Conservation (phyloP, 2,797 vertebrate genomes). For the Oreochromis mossambicus region DNA sequence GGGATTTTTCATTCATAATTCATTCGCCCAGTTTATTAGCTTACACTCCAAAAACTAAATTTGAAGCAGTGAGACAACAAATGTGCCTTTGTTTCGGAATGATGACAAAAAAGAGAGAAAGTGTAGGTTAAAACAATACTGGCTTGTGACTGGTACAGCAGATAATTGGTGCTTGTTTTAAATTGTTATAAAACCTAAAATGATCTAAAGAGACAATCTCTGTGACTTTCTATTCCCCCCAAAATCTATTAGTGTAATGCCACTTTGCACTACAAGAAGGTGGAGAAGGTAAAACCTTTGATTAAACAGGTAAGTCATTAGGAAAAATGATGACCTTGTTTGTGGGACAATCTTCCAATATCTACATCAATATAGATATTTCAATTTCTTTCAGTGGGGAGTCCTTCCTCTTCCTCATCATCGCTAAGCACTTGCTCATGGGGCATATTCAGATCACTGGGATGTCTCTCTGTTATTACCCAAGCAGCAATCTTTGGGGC, state of each 20-base stretch:
- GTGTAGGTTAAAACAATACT: background rate
- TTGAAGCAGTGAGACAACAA: background rate
- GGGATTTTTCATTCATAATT: conserved; percentile 40
- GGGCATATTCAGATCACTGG: fast-evolving
- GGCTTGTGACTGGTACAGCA: fast-evolving
- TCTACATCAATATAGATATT: background rate
- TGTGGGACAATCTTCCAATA: background rate
- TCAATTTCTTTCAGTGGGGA: background rate
- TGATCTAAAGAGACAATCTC: background rate
- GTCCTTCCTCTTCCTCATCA: background rate
- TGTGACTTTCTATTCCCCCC: background rate
- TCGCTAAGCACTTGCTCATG: fast-evolving
- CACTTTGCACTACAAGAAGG: background rate
- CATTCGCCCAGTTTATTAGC: background rate
- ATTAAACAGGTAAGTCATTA: background rate
- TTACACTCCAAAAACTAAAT: background rate
- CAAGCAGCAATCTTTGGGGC: background rate
- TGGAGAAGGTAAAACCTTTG: background rate
- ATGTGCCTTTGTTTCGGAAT: background rate
- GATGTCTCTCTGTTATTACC: background rate
- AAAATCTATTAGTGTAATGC: background rate
- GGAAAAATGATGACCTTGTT: background rate
- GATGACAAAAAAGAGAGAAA: background rate
- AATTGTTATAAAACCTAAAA: background rate
- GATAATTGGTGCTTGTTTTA: background rate